A percentile compares a stretch with the other conserved stretches of the same genome.
Conservation (phyloP, 2,797 vertebrate species). For the Paramormyrops hopkinsi region DNA sequence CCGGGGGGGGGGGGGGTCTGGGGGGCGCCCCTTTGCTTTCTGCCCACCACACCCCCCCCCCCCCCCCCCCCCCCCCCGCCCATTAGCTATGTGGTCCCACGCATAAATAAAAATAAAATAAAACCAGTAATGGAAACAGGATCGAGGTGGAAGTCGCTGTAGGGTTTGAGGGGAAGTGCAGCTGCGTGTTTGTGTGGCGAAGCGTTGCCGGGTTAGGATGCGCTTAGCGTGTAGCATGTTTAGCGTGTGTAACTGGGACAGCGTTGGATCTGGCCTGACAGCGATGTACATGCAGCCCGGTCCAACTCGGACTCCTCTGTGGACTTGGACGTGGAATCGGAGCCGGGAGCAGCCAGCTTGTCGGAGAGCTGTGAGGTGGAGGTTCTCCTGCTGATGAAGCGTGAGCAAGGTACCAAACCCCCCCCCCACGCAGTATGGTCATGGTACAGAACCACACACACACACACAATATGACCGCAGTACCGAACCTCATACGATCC, state of each 20-base stretch:
- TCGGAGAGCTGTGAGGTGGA: constrained; percentile 91
- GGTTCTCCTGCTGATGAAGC: constrained; percentile 84
- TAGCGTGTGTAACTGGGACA: background rate
- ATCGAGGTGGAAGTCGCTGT: background rate
- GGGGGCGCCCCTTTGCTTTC: too few relatives aligned
- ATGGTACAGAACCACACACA: constrained; percentile 59
- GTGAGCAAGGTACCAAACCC: background rate
- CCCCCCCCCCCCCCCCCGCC: too few relatives aligned
- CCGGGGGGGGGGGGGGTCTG: too few relatives aligned
- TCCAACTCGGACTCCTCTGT: constrained; percentile 96
- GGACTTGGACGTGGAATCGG: constrained; percentile 92
- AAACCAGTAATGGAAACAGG: background rate
- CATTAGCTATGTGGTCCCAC: background rate
- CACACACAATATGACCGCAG: background rate
- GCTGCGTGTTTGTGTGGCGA: background rate
- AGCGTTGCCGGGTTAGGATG: background rate
- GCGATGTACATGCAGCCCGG: constrained; percentile 52
- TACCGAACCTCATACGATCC: background rate
- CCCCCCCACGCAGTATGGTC: constrained; percentile 61
- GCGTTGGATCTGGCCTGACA: background rate
- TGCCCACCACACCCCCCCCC: too few relatives aligned
- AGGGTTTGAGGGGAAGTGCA: background rate
- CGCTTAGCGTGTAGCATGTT: background rate
- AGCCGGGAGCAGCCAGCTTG: constrained; percentile 88
- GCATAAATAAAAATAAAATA: background rate